phyloP scores from a whole-genome alignment of 2,888 invertebrate species.

The Pasiphila rectangulata region DNA sequence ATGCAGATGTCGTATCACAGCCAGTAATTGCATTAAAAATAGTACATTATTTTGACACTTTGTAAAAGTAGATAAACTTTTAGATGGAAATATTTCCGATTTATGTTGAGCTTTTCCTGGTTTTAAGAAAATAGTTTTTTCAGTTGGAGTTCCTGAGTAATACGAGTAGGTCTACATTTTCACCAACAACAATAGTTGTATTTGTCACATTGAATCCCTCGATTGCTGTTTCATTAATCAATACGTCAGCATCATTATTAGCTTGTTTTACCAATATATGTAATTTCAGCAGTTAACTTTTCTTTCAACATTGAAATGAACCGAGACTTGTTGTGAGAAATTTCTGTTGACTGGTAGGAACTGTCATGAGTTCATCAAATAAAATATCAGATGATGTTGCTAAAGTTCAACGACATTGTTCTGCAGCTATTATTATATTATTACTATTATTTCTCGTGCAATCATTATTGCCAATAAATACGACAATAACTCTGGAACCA shows the following conservation, averaged over 20 bases:
- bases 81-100: too few species aligned
- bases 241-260: too few species aligned
- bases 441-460: conserved; percentile 33
- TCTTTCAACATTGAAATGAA: too few species aligned
- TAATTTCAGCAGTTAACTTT: too few species aligned
- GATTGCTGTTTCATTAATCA: not conserved
- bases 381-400: conserved; percentile 37
- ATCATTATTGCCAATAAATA: conserved; percentile 42
- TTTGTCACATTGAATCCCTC: too few species aligned
- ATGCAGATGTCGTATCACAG: conserved; percentile 20
- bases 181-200: too few species aligned
- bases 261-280: too few species aligned
- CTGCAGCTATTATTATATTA: conserved; percentile 39
- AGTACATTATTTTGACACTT: conserved; percentile 30
- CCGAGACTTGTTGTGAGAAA: too few species aligned
- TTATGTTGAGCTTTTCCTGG: too few species aligned
- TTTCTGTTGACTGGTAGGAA: too few species aligned
- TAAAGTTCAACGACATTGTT: conserved; percentile 32
- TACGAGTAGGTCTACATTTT: conserved; percentile 23
- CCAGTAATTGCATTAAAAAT: conserved; percentile 25
- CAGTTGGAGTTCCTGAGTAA: conserved; percentile 34
- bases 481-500: conserved; percentile 30
- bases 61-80: too few species aligned
- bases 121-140: conserved; percentile 16
- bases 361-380: too few species aligned